Evolutionary conservation across 2,113 vertebrate genomes (phyloP).

Genomic region (Hiodon alosoides): DNA sequence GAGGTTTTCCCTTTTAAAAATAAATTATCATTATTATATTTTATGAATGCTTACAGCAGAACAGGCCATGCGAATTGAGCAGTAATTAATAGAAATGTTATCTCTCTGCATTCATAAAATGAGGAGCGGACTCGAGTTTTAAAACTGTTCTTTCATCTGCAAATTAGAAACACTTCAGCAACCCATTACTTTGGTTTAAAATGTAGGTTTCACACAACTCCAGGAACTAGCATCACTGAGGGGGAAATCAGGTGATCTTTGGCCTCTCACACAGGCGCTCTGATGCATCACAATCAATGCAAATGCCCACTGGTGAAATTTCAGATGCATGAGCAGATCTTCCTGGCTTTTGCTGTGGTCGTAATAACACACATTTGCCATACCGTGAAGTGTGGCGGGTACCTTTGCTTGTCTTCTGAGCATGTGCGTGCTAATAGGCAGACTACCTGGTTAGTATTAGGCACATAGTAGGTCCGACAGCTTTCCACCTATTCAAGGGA

Average conservation of each 20-base stretch:
- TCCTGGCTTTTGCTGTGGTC: no score
- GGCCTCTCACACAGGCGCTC: conserved; percentile 20
- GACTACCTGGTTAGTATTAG: no score
- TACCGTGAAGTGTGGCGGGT: not conserved
- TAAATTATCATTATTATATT: not conserved
- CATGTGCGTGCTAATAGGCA: no score
- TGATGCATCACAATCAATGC: conserved; percentile 29
- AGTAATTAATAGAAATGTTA: not conserved
- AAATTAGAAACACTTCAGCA: not conserved
- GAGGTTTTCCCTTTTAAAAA: not conserved
- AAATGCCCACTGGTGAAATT: conserved; percentile 28
- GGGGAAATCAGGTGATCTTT: conserved; percentile 31
- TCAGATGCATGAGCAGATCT: conserved; percentile 27
- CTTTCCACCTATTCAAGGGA: no score
- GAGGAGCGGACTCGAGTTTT: conserved; percentile 2
- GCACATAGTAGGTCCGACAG: no score
- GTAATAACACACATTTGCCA: no score
- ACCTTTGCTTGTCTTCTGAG: no score
- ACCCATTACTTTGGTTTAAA: conserved; percentile 18
- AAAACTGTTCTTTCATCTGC: not conserved
- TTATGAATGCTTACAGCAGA: not conserved
- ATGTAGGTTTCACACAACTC: conserved; percentile 17
- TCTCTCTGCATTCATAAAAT: not conserved
- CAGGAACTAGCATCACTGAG: conserved; percentile 19
- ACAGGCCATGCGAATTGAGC: not conserved